Percentiles rank a stretch among this genome's conserved stretches.
Conservation (phyloP, 37 sponge, comb jelly and placozoan species). For the Ephydatia muelleri region DNA sequence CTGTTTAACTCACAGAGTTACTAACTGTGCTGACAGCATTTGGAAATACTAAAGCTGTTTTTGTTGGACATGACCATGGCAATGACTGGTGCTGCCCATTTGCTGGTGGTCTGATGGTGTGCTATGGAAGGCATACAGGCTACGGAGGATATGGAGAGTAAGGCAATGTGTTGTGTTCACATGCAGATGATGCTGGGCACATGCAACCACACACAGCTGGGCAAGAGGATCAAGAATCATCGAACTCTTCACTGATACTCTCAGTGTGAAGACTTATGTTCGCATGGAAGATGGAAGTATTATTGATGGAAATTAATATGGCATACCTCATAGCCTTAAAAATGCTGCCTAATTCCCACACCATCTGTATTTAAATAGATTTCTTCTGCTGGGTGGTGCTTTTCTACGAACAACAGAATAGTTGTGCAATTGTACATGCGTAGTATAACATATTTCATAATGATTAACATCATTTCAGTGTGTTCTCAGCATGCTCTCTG, state of each 20-base stretch:
- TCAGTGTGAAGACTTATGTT: neutral
- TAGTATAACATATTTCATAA: no score
- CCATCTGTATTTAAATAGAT: no score
- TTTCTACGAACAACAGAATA: no score
- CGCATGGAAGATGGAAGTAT: neutral
- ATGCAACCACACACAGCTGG: neutral
- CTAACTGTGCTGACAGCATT: neutral
- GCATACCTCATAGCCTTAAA: no score
- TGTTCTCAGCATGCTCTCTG: no score
- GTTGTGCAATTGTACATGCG: no score
- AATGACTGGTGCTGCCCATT: constrained; percentile 37
- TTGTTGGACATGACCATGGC: constrained; percentile 35
- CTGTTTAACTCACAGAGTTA: neutral
- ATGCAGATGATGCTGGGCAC: neutral
- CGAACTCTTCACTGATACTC: neutral
- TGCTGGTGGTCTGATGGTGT: constrained; percentile 7
- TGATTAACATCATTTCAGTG: no score
- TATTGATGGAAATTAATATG: neutral
- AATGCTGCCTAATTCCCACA: no score
- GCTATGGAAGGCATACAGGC: constrained; percentile 31
- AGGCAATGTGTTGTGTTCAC: neutral
- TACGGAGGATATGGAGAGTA: constrained; percentile 36
- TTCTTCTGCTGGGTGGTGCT: no score
- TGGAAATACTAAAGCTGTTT: neutral
- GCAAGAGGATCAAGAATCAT: neutral